phyloP scores from a whole-genome alignment of 1,140 invertebrate genomes.

The Macrostomum lignano region DNA sequence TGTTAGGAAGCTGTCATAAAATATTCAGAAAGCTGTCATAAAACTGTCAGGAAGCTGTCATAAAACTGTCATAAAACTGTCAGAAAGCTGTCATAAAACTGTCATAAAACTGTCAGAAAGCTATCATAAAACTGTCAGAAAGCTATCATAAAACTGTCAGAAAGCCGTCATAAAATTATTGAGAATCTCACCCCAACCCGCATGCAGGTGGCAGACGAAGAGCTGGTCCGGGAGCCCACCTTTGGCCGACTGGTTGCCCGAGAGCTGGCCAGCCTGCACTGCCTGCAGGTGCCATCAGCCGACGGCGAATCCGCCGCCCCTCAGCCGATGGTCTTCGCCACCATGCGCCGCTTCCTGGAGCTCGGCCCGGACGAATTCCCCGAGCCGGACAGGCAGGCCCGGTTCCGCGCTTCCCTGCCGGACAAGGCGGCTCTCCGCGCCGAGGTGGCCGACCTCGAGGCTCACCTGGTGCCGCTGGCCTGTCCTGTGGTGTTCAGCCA shows the following conservation, averaged over 20 bases:
- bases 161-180: no score
- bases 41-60: no score
- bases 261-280: constrained; percentile 9
- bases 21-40: no score
- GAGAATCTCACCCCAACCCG: no score
- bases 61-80: no score
- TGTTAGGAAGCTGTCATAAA: no score
- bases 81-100: no score
- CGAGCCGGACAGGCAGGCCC: constrained; percentile 22
- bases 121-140: no score
- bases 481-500: constrained; percentile 76
- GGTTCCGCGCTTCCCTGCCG: constrained; percentile 39
- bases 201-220: constrained; percentile 40
- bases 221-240: constrained; percentile 38
- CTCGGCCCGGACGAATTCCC: constrained; percentile 12
- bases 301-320: constrained; percentile 3
- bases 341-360: constrained; percentile 11
- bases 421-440: constrained; percentile 36
- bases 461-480: constrained; percentile 34
- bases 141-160: no score
- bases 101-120: no score
- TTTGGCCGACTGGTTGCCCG: constrained; percentile 22
- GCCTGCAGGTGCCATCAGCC: constrained; percentile 4
- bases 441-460: constrained; percentile 41
- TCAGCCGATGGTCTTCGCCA: constrained; percentile 10